Percentiles rank a stretch among this genome's conserved stretches.
These are phyloP conservation scores for Spea multiplicata DNA, from an alignment of 2,113 vertebrate species.

Conservation along the genomic window DNA sequence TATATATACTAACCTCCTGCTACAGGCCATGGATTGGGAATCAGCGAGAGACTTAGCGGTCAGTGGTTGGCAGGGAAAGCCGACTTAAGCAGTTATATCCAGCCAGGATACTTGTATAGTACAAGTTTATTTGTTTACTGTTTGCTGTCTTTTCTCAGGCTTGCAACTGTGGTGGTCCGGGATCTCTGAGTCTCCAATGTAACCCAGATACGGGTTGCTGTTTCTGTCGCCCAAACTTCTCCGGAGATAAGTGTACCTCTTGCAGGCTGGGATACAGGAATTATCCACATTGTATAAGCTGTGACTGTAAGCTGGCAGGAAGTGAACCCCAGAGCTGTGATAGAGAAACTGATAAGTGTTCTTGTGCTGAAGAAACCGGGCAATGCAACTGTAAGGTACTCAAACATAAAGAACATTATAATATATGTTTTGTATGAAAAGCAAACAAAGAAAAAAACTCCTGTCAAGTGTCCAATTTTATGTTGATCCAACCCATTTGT, in stretches of 20 bases:
- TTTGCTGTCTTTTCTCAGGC: constrained; percentile 62
- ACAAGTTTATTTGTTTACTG: background rate
- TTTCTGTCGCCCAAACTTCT: constrained; percentile 80
- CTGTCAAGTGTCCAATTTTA: too few species aligned
- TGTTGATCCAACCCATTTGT: too few species aligned
- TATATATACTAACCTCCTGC: too few species aligned
- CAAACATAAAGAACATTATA: background rate
- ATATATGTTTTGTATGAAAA: too few species aligned
- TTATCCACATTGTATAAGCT: constrained; percentile 80
- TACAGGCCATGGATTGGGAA: too few species aligned
- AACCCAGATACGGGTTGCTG: constrained; percentile 89
- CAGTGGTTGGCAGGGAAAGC: too few species aligned
- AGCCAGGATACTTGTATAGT: too few species aligned
- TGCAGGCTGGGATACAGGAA: constrained; percentile 85
- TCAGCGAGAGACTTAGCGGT: too few species aligned
- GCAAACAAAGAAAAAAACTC: too few species aligned
- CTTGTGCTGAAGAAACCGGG: constrained; percentile 77
- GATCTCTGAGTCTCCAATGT: constrained; percentile 82
- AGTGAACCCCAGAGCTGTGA: constrained; percentile 80
- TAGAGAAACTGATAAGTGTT: constrained; percentile 72
- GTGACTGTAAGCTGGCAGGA: constrained; percentile 76
- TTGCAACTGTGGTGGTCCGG: constrained; percentile 80
- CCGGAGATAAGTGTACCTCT: constrained; percentile 82
- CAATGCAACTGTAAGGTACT: constrained; percentile 93
- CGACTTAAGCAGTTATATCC: too few species aligned